phyloP scores from a whole-genome alignment of 2,888 invertebrate genomes.

The Meandrusa payeni region DNA sequence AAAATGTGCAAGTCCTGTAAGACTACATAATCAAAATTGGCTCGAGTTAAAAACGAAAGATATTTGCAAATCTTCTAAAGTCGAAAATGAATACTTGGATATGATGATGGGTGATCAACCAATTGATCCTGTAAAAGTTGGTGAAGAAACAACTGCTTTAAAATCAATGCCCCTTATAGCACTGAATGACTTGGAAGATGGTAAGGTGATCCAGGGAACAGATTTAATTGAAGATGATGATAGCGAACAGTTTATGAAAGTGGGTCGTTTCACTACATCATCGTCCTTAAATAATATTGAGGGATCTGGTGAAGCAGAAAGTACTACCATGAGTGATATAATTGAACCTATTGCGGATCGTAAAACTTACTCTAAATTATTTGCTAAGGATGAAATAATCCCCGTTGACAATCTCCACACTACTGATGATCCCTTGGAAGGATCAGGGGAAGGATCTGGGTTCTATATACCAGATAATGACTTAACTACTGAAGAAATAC shows the following conservation, averaged over 20 bases:
- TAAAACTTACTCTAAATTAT: constrained; percentile 37
- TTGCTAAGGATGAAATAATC: constrained; percentile 47
- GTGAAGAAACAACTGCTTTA: constrained; percentile 58
- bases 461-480: constrained; percentile 35
- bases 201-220: constrained; percentile 56
- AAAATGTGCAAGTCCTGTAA: constrained; percentile 77
- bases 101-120: constrained; percentile 85
- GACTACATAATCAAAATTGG: constrained; percentile 77
- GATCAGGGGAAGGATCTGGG: constrained; percentile 68
- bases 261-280: constrained; percentile 43
- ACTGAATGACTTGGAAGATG: constrained; percentile 62
- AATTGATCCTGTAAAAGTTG: constrained; percentile 56
- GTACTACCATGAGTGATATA: constrained; percentile 65
- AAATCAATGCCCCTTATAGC: constrained; percentile 62
- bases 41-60: constrained; percentile 79
- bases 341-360: constrained; percentile 40
- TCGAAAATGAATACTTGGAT: constrained; percentile 64
- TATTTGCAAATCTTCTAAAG: constrained; percentile 69
- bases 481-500: constrained; percentile 32
- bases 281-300: constrained; percentile 49
- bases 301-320: constrained; percentile 66
- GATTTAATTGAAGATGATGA: constrained; percentile 61
- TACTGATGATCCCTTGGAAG: constrained; percentile 58
- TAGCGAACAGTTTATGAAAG: constrained; percentile 60
- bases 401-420: constrained; percentile 43